These are phyloP conservation scores for Rhinoptilus africanus DNA, from an alignment of 2,113 vertebrate genomes.

Conservation along the genomic window DNA sequence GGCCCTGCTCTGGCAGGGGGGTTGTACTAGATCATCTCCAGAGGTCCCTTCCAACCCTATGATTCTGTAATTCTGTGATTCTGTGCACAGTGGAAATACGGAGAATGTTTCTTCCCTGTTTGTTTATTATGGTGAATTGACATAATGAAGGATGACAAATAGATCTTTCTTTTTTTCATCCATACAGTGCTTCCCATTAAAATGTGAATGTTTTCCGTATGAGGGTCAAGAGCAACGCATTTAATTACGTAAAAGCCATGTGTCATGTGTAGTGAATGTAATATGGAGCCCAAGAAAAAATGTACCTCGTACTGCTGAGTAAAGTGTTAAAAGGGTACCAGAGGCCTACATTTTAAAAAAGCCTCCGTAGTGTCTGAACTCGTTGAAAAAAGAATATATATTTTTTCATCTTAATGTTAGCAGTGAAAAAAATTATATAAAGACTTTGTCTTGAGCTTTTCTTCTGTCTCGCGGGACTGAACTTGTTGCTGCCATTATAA, in stretches of 20 bases:
- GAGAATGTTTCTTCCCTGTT: conserved; percentile 40
- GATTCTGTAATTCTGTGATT: too few species aligned
- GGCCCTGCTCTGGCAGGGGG: too few species aligned
- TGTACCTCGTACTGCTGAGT: not conserved
- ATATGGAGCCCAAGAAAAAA: not conserved
- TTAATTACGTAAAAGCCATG: conserved; percentile 55
- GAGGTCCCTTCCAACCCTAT: too few species aligned
- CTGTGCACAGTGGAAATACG: not conserved
- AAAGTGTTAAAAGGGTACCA: not conserved
- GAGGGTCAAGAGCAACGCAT: conserved; percentile 29
- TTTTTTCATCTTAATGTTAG: not conserved
- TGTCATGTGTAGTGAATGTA: not conserved
- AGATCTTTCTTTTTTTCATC: conserved; percentile 35
- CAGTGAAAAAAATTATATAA: not conserved
- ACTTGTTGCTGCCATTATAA: not conserved
- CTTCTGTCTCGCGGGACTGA: accelerated
- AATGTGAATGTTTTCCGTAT: conserved; percentile 52
- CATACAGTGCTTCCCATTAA: conserved; percentile 9
- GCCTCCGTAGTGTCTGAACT: not conserved
- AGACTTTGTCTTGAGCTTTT: not conserved
- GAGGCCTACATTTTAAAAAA: not conserved
- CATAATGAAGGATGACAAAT: conserved; percentile 67
- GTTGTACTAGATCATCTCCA: too few species aligned
- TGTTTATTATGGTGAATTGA: conserved; percentile 64
- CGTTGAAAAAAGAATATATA: not conserved